A percentile compares a stretch with the other conserved stretches of the same genome.
phyloP scores from a whole-genome alignment of 2,888 invertebrate genomes.

The Neocrepidodera transversa region DNA sequence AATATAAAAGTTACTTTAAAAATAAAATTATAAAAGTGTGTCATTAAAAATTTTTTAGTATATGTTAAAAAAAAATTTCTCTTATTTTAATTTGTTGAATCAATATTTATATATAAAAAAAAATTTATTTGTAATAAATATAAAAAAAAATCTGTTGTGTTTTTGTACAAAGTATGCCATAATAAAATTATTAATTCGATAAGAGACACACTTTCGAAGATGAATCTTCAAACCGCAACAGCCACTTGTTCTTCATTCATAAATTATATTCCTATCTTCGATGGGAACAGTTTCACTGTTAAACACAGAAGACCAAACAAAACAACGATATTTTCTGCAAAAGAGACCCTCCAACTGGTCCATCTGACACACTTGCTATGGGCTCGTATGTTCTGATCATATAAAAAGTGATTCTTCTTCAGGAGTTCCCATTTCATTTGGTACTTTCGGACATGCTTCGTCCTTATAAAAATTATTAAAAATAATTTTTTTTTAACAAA shows the following conservation, averaged over 20 bases:
- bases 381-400: conserved; percentile 48
- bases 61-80: too few relatives aligned
- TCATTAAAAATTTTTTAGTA: too few relatives aligned
- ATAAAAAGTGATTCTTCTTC: conserved; percentile 58
- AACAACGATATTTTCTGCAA: conserved; percentile 51
- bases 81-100: too few relatives aligned
- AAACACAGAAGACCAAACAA: conserved; percentile 48
- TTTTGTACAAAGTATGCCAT: too few relatives aligned
- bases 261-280: conserved; percentile 20
- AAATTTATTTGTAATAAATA: too few relatives aligned
- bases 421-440: conserved; percentile 56
- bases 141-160: too few relatives aligned
- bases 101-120: too few relatives aligned
- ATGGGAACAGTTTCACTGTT: conserved; percentile 52
- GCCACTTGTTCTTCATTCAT: conserved; percentile 25
- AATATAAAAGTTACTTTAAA: too few relatives aligned
- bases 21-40: too few relatives aligned
- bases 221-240: neutral
- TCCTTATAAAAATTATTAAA: conserved; percentile 34
- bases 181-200: neutral
- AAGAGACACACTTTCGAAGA: conserved; percentile 19
- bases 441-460: conserved; percentile 58
- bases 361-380: conserved; percentile 58
- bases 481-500: conserved; percentile 20
- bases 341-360: conserved; percentile 54